Evolutionary conservation across 2,113 vertebrate species (phyloP).

Genomic region (Ceyx margarethae): DNA sequence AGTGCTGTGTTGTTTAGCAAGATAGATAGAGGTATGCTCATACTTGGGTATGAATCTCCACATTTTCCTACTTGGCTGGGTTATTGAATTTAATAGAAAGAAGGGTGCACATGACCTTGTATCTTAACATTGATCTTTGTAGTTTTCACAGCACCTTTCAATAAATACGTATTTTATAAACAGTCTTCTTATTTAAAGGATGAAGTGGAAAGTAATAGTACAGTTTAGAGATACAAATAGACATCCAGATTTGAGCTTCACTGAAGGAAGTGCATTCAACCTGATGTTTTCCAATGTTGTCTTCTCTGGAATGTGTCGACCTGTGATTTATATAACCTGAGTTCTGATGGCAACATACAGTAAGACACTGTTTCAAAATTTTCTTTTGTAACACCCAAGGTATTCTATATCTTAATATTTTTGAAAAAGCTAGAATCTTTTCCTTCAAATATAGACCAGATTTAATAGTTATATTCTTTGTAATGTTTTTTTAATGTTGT

Average conservation of each 20-base stretch:
- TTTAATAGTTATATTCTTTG: neutral
- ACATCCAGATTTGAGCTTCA: neutral
- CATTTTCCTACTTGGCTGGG: neutral
- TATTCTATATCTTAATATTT: neutral
- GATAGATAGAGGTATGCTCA: neutral
- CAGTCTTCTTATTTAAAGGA: too few relatives aligned
- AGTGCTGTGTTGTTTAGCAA: neutral
- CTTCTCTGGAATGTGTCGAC: neutral
- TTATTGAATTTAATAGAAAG: neutral
- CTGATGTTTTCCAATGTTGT: rapidly evolving
- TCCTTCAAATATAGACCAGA: neutral
- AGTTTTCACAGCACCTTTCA: neutral
- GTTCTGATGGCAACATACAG: neutral
- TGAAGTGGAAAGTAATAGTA: neutral
- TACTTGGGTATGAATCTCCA: neutral
- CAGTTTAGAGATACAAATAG: neutral
- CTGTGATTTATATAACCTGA: neutral
- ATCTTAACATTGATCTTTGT: neutral
- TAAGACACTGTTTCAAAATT: neutral
- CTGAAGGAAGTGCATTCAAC: neutral
- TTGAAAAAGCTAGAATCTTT: neutral
- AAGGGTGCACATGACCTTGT: neutral
- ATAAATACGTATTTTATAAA: too few relatives aligned
- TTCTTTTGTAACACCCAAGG: neutral
- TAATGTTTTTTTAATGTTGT: too few relatives aligned